A percentile compares a stretch with the other conserved stretches of the same genome.
These are phyloP conservation scores for Alca torda DNA, from an alignment of 2,797 vertebrate genomes.

Conservation along the genomic window DNA sequence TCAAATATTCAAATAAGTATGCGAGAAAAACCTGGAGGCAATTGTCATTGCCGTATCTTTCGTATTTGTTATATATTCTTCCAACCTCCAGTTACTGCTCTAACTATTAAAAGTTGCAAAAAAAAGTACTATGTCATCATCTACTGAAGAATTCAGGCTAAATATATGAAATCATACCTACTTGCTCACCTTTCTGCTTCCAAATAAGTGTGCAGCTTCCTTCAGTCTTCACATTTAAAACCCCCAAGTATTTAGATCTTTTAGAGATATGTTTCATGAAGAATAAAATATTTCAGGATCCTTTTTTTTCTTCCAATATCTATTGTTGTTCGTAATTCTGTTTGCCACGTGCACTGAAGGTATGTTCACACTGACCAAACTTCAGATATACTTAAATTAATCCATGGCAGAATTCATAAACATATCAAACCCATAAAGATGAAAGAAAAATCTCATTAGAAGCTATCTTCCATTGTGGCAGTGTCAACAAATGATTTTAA, in stretches of 20 bases:
- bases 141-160: background rate
- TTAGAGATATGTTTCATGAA: background rate
- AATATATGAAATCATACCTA: background rate
- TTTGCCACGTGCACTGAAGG: background rate
- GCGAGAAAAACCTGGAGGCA: background rate
- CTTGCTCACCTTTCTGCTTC: background rate
- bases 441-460: background rate
- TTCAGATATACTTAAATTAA: background rate
- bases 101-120: background rate
- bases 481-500: background rate
- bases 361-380: background rate
- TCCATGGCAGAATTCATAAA: background rate
- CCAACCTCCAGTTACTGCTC: background rate
- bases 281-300: background rate
- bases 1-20: background rate
- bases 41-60: background rate
- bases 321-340: background rate
- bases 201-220: background rate
- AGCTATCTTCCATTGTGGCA: background rate
- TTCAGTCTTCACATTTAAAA: background rate
- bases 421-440: background rate
- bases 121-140: background rate
- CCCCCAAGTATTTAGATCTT: background rate
- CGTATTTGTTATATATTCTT: background rate
- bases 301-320: background rate